Evolutionary conservation across 2,797 vertebrate genomes (phyloP).

Genomic region (Rhinoraja longicauda): DNA sequence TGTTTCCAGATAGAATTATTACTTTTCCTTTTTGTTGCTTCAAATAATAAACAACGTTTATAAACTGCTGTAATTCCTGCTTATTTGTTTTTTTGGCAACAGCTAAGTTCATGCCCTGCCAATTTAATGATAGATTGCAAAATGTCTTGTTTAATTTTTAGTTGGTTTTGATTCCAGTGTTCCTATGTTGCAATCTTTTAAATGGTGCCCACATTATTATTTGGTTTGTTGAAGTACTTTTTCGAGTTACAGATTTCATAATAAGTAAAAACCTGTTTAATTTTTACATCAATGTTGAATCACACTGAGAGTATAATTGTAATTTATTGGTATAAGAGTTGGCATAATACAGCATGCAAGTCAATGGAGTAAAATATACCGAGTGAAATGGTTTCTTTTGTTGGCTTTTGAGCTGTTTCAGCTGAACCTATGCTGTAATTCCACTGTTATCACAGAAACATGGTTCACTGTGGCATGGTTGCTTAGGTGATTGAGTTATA

Average conservation of each 20-base stretch:
- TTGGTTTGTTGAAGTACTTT: background rate
- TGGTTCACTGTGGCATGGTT: conserved; percentile 2
- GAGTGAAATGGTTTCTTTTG: background rate
- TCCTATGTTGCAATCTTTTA: conserved; percentile 22
- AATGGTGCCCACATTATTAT: background rate
- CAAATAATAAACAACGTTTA: conserved; percentile 17
- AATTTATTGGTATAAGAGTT: background rate
- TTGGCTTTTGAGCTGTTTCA: conserved; percentile 15
- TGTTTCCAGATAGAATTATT: background rate
- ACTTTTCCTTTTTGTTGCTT: conserved; percentile 3
- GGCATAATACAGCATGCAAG: background rate
- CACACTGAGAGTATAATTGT: background rate
- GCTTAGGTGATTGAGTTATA: background rate
- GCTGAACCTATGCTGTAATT: background rate
- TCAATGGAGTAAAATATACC: background rate
- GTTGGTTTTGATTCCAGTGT: background rate
- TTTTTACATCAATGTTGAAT: background rate
- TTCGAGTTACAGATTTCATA: background rate
- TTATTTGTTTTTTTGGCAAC: background rate
- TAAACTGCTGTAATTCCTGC: background rate
- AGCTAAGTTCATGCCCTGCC: background rate
- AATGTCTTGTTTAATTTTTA: background rate
- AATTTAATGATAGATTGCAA: background rate
- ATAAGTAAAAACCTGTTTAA: background rate
- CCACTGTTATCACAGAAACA: background rate